Percentiles rank a stretch among this genome's conserved stretches.
Conservation (phyloP, 2,888 invertebrate genomes). For the Petrolisthes cinctipes region DNA sequence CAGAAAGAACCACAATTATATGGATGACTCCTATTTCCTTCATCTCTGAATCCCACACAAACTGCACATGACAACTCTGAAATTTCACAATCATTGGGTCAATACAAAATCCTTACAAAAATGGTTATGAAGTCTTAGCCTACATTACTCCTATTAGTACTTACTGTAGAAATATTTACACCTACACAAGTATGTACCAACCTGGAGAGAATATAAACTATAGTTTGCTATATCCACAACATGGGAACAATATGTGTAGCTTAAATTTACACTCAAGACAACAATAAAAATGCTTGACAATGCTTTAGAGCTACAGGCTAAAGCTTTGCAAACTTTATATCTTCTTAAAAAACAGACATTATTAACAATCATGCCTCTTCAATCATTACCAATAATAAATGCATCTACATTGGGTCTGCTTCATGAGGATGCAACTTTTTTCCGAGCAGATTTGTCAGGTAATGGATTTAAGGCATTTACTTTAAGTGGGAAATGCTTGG, state of each 20-base stretch:
- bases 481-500: slow-evolving; percentile 33
- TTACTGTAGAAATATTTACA: slow-evolving; percentile 50
- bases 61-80: slow-evolving; percentile 32
- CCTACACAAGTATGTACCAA: slow-evolving; percentile 38
- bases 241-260: slow-evolving; percentile 34
- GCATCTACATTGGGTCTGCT: slow-evolving; percentile 39
- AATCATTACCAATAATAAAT: slow-evolving; percentile 58
- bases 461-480: slow-evolving; percentile 56
- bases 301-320: slow-evolving; percentile 59
- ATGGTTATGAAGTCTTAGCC: slow-evolving; percentile 46
- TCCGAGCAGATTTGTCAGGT: slow-evolving; percentile 37
- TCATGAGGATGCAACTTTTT: slow-evolving; percentile 6
- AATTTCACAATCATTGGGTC: slow-evolving; percentile 34
- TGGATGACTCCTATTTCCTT: slow-evolving; percentile 20
- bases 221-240: slow-evolving; percentile 53
- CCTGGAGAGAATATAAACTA: slow-evolving; percentile 52
- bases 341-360: slow-evolving; percentile 30
- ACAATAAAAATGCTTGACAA: slow-evolving; percentile 57
- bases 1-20: slow-evolving; percentile 25
- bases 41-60: slow-evolving; percentile 39
- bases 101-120: slow-evolving; percentile 61
- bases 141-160: slow-evolving; percentile 34
- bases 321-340: slow-evolving; percentile 60
- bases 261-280: slow-evolving; percentile 40
- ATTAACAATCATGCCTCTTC: slow-evolving; percentile 51